Base-by-base conservation (phyloP, 2,888 invertebrate species). In the Patella caerulea region DNA sequence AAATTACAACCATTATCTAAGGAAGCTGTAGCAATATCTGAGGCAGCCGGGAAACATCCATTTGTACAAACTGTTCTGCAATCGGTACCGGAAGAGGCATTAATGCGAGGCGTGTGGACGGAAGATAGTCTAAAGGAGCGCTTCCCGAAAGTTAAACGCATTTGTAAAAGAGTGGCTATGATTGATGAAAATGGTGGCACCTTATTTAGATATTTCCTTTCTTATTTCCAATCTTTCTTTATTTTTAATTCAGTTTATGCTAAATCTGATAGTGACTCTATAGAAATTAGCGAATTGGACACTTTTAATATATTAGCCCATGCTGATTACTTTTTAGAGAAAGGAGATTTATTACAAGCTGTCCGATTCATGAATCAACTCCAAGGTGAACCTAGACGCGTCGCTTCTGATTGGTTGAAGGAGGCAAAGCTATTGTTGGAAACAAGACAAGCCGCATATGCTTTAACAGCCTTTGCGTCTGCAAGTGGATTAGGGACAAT, bases 231-330 rank as follows among this genome's bases (percentile, higher is more conserved):
- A 91, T 97, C 97, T n/a, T 92, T 96, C 83, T 93, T 99, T 78
- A 93, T 93, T 54, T 85, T 93, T 77, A 91, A 91, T 74, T 80
- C 90, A 75, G 94, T 94, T 79, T 83, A 86, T 76, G 93, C 94
- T 24, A 92, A 93, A 78, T 59, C 76, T 1, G 85, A 85, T 17
- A 77, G 79, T 7, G 88, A 87, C 14, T 82, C 84, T 55, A 81
- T 90, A 5, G 85, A 88, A 54, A 17, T 83, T 19, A 83, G 83
- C 2, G 75, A 85, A 14, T 92, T 97, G 88, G 95, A 95, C 92
- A 97, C 97, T 1, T 97, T 96, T 90, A 96, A 97, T 86, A 95
- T 99, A 85, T 94, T 99, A 69, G 95, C 96, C 86, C 94, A 98
- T 89, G 97, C 98, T 19, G 82, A 83, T 59, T 96, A 95, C 91